Evolutionary conservation across 2,888 invertebrate species (phyloP), one percentile per base, ranked within the genome.

Genomic region (Hecatera dysodea): DNA sequence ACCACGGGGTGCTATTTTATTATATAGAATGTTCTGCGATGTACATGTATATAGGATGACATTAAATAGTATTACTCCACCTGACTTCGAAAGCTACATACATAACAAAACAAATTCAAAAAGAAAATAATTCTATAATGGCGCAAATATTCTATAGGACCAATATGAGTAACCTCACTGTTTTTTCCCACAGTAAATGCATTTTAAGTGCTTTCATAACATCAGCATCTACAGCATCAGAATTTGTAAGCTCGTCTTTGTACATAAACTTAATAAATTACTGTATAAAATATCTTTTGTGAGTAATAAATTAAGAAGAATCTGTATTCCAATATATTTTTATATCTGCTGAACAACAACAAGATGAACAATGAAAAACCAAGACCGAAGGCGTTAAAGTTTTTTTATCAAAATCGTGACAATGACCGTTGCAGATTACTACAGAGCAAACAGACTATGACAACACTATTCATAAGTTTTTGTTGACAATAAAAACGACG

Each of bases 391-490:
- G 12, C 46, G 22, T 56, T 33, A 55, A 22, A 76, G 52, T 52
- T 33, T 77, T 55, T 78, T 70, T 27, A 61, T 12, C 27, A 19
- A 52, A 62, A 53, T 55, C 61, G 57, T 71, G 74, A 53, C 62
- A 24, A n/a, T 46, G n/a, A n/a, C n/a, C 15, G 39, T 39, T 52
- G 44, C 42, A 52, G 52, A 62, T 76, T 72, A 69, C 65, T 33
- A 60, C 33, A 65, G 46, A 80, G 27, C 77, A 80, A 85, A 78
- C 76, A 69, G 79, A 72, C 77, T 76, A 67, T 62, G 65, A 81
- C 66, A 69, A 80, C n/a, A 62, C 59, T 67, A 64, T 65, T 62
- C 60, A 67, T 52, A 60, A 17, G 22, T 80, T 77, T 80, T 77
- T 77, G 64, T 64, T 59, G 9, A 72, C 27, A 56, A 61, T 68